Evolutionary conservation across 2,888 invertebrate genomes (phyloP).

Genomic region (Hyppa rectilinea): DNA sequence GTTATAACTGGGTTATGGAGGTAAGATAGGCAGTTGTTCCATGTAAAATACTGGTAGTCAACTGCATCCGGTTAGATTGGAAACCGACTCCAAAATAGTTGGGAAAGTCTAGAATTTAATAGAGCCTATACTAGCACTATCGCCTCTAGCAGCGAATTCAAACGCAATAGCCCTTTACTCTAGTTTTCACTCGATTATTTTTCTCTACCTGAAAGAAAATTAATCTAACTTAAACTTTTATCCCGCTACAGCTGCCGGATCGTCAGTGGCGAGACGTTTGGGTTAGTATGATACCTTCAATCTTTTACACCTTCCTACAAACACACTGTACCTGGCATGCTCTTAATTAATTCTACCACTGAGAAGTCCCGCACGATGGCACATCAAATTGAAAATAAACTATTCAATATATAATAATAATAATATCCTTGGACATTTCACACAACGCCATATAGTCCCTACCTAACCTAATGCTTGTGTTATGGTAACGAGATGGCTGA

Average conservation of each 20-base stretch:
- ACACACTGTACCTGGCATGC: background rate
- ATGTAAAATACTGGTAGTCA: background rate
- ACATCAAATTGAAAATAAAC: background rate
- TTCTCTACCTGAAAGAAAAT: slow-evolving; percentile 1
- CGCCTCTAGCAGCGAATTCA: background rate
- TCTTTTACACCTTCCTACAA: slow-evolving; percentile 2
- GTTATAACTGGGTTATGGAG: background rate
- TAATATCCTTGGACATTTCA: no score
- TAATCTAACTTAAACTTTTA: slow-evolving; percentile 29
- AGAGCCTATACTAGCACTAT: background rate
- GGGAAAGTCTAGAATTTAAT: background rate
- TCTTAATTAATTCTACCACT: background rate
- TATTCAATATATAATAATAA: no score
- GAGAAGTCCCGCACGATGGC: background rate
- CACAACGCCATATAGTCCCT: no score
- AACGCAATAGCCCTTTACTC: background rate
- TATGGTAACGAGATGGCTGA: no score
- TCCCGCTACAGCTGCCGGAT: slow-evolving; percentile 41
- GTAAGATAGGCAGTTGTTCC: no score
- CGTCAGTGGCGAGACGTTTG: slow-evolving; percentile 40
- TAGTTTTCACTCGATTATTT: background rate
- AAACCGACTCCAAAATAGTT: no score
- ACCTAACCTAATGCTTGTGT: no score
- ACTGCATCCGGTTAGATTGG: background rate
- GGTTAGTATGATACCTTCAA: slow-evolving; percentile 38